phyloP scores from a whole-genome alignment of 2,888 invertebrate species.

The Tanypteryx hageni region DNA sequence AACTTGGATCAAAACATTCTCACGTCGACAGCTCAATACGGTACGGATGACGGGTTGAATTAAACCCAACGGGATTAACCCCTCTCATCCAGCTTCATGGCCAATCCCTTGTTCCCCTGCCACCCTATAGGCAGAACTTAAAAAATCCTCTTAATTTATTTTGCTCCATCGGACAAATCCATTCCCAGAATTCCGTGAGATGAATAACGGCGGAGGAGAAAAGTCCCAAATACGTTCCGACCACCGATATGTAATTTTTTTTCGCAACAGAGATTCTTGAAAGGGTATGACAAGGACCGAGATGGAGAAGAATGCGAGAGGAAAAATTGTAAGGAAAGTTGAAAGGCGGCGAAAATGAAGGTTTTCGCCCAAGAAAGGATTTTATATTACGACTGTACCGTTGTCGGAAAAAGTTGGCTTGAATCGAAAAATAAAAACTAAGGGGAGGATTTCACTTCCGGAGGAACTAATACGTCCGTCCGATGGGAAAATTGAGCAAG shows the following conservation, averaged over 20 bases:
- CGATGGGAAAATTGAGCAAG: constrained; percentile 1
- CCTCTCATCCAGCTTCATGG: background rate
- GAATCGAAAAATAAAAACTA: background rate
- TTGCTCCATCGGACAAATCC: background rate
- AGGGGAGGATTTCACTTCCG: background rate
- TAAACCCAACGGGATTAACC: background rate
- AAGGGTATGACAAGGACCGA: background rate
- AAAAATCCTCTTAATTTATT: background rate
- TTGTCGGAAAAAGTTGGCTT: background rate
- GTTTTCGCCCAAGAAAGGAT: background rate
- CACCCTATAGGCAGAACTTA: background rate
- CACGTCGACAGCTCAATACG: no score
- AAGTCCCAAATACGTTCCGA: background rate
- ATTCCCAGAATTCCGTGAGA: background rate
- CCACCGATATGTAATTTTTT: background rate
- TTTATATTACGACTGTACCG: background rate
- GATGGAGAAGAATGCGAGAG: background rate
- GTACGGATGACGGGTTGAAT: background rate
- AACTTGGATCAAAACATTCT: no score
- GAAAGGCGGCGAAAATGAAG: background rate
- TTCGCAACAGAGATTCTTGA: background rate
- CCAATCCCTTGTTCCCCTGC: background rate
- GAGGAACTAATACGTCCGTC: background rate
- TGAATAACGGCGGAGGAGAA: background rate
- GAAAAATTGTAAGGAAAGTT: background rate